Conservation (phyloP, 2,888 invertebrate species). For the Clivina fossor region DNA sequence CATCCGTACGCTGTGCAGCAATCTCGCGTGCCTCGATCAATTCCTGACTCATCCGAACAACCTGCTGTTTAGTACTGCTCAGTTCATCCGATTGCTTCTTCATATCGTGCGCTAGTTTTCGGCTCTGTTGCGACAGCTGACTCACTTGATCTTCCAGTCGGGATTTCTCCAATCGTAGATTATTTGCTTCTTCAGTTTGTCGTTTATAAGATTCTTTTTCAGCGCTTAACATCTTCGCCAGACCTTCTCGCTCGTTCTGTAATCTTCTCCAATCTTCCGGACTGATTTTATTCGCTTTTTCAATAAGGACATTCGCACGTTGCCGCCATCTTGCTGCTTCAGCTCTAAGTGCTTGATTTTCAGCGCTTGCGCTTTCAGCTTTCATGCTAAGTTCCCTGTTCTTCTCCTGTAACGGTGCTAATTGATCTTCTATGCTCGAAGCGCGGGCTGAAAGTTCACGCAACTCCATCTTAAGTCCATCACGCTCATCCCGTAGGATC, state of each 20-base stretch:
- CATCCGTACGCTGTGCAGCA: conserved; percentile 60
- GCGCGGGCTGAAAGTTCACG: conserved; percentile 67
- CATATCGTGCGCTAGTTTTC: conserved; percentile 63
- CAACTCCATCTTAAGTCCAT: conserved; percentile 64
- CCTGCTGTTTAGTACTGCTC: conserved; percentile 59
- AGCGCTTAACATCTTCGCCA: conserved; percentile 74
- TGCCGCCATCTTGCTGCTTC: conserved; percentile 86
- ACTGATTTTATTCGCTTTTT: conserved; percentile 85
- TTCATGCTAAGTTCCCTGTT: conserved; percentile 70
- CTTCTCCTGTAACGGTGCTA: conserved; percentile 77
- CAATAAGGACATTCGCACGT: conserved; percentile 83
- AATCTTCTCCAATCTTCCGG: conserved; percentile 91
- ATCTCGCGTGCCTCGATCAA: conserved; percentile 65
- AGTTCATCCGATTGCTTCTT: conserved; percentile 67
- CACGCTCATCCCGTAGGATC: conserved; percentile 83
- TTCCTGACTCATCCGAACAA: conserved; percentile 62
- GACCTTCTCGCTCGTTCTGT: conserved; percentile 77
- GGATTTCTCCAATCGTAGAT: conserved; percentile 64
- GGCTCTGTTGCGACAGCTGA: conserved; percentile 62
- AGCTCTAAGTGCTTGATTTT: conserved; percentile 74
- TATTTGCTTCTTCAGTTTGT: conserved; percentile 65
- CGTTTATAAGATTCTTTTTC: conserved; percentile 74
- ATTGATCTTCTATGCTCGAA: conserved; percentile 65
- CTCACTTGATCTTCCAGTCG: conserved; percentile 70
- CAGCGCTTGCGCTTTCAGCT: conserved; percentile 71